Percentiles rank a stretch among this genome's conserved stretches.
Conservation (phyloP, 2,113 vertebrate species). For the Promerops cafer region DNA sequence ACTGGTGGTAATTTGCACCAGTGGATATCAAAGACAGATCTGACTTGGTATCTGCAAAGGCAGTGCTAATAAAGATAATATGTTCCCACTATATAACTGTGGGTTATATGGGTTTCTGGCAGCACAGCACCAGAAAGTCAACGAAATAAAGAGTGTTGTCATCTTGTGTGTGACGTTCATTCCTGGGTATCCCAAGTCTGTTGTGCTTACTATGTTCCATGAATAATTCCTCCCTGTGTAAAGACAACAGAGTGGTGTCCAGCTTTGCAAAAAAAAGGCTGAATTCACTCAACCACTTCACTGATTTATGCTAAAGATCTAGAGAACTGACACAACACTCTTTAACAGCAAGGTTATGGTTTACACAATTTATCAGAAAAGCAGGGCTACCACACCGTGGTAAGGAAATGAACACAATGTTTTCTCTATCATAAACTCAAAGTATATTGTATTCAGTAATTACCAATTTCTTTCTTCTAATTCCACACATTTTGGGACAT, state of each 20-base stretch:
- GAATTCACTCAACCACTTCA: not conserved
- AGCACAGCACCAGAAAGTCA: not conserved
- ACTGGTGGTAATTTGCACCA: not conserved
- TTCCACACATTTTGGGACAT: not conserved
- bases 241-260: not conserved
- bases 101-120: not conserved
- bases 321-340: not conserved
- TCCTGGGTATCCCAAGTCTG: not conserved
- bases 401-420: not conserved
- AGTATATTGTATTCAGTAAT: not conserved
- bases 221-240: not conserved
- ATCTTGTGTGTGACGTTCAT: not conserved
- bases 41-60: not conserved
- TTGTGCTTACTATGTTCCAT: fast-evolving
- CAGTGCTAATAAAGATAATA: not conserved
- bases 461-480: constrained; percentile 5
- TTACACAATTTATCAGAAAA: not conserved
- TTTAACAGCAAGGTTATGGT: not conserved
- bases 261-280: not conserved
- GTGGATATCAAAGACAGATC: not conserved
- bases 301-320: not conserved
- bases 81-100: not conserved
- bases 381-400: not conserved
- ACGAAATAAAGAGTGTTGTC: not conserved
- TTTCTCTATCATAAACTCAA: constrained; percentile 19